Conservation (phyloP, 2,888 invertebrate genomes). For the Stenolophus ochropezus region DNA sequence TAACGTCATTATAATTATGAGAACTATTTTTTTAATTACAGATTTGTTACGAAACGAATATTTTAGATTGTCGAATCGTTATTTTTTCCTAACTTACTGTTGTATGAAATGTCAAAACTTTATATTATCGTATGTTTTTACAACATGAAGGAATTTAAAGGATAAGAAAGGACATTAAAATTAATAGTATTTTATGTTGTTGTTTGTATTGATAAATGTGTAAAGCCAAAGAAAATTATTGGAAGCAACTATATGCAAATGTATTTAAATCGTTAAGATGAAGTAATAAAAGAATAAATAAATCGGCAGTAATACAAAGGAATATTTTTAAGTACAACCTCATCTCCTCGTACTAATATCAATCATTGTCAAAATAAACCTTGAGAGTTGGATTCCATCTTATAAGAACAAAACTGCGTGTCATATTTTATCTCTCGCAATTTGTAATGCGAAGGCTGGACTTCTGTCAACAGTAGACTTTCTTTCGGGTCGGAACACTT, state of each 20-base stretch:
- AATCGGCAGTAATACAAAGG: conserved; percentile 24
- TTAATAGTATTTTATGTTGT: not conserved
- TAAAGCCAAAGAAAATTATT: not conserved
- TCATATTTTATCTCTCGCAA: conserved; percentile 24
- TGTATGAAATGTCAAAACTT: not conserved
- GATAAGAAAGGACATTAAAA: not conserved
- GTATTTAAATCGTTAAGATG: conserved; percentile 4
- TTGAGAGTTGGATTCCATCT: conserved; percentile 32
- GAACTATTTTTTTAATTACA: too few relatives aligned
- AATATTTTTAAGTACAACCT: conserved; percentile 2
- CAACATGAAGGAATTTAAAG: not conserved
- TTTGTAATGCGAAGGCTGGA: conserved; percentile 29
- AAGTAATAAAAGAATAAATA: conserved; percentile 4
- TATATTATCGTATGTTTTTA: not conserved
- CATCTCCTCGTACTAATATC: conserved; percentile 38
- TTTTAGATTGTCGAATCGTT: too few relatives aligned
- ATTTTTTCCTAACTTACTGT: too few relatives aligned
- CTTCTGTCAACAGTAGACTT: conserved; percentile 33
- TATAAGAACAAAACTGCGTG: not conserved
- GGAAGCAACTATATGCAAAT: not conserved
- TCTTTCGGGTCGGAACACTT: not conserved
- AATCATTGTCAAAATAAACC: conserved; percentile 52
- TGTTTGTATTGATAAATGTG: not conserved
- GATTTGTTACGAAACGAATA: too few relatives aligned
- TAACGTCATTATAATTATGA: too few relatives aligned